Evolutionary conservation across 2,797 vertebrate genomes (phyloP), one percentile per base, ranked within the genome.

Genomic region (Botia kubotai): DNA sequence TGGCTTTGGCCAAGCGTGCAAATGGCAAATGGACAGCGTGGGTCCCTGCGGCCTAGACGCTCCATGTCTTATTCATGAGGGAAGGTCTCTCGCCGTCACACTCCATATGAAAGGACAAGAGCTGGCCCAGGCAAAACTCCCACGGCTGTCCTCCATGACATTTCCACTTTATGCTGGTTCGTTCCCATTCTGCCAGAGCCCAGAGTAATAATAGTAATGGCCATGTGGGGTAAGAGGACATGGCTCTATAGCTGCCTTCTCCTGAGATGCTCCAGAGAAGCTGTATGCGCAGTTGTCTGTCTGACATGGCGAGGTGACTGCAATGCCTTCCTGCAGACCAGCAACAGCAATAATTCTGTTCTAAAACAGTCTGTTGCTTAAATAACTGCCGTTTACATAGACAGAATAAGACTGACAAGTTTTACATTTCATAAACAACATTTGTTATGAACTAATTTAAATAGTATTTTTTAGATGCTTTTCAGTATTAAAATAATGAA

Each of bases 31-130:
- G 89, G 91, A 89, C 91, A 90, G 86, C 84, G 84, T 84, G 78
- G 75, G 52, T 82, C 88, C 89, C 85, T 39, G 77, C 77, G 81
- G 89, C 87, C 84, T 81, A 85, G 78, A 77, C 19, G 82, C 67
- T 70, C 77, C 86, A 93, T 94, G 91, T 89, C 90, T 93, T 91
- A 93, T 93, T 92, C 92, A 94, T 94, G 91, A 93, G 91, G 83
- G 78, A 79, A 81, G 88, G 86, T 86, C 83, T 85, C 89, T 88
- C 86, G 88, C 90, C 77, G 72, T 82, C 71, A 78, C 58, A 90
- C 88, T 89, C 87, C 85, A 86, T 89, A 89, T 90, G 88, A 88
- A 86, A 91, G 76, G 85, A 89, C 86, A 90, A 86, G 86, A 85
- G 88, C 87, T 78, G 46, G 70, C 78, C 46, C 77, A 72, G 72